Evolutionary conservation across 2,113 vertebrate genomes (phyloP), one percentile per base, ranked within the genome.

Genomic region (Cervus canadensis): DNA sequence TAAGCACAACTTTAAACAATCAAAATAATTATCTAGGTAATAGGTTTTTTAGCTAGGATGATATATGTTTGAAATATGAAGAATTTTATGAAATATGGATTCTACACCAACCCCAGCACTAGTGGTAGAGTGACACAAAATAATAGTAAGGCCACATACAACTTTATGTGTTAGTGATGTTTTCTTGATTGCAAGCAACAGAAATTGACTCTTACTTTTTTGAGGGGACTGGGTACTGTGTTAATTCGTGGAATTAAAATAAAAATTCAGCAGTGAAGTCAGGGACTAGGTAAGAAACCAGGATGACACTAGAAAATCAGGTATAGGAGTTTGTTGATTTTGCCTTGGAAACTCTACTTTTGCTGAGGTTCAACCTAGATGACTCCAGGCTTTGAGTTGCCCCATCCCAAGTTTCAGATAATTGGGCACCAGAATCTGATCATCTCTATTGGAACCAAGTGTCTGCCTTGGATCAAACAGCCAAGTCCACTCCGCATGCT

Each of bases 401-500:
- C 94, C 14, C 13, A 74, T 92, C 59, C 48, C 17, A 81, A 36
- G 79, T 52, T 43, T 96, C 62, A 30, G n/a, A 30, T 52, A 60
- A 40, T 16, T 48, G 9, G 50, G 4, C 30, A 50, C 52, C 6
- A 76, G 21, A 93, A n/a, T 1, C 6, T 62, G 43, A 54, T 74
- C 64, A 2, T 52, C 1, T 6, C 30, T 56, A 52, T 28, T 87
- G 30, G 48, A 94, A 21, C 1, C 67, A 64, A 89, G 40, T 15
- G 6, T 36, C 26, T 43, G 19, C 10, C 10, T 8, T 13, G 50
- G 21, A 36, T 33, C 59, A 26, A 62, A 85, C 36, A 21, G 1
- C 26, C 19, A 12, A 45, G 48, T 3, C 4, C n/a, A 16, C 5
- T 28, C 2, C 0, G 4, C 5, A 33, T 19, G 16, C 17, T 6